These are phyloP conservation scores for Seira sanloemensis DNA, from an alignment of 2,888 invertebrate species.

Conservation along the genomic window DNA sequence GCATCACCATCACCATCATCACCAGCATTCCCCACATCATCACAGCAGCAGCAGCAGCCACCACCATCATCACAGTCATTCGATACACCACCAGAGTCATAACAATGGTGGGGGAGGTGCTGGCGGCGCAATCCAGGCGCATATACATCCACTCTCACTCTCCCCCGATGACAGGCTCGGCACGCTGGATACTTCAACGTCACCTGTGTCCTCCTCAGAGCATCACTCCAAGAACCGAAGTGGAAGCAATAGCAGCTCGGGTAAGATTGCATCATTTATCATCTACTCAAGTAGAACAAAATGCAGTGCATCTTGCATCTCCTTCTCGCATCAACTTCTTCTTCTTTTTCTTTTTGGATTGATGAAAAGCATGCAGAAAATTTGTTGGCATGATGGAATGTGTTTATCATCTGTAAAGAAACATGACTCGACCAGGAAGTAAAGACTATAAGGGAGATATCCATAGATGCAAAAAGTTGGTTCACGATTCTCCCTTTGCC, in stretches of 20 bases:
- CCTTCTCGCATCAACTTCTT: too few relatives aligned
- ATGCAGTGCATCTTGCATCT: too few relatives aligned
- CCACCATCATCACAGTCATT: conserved; percentile 32
- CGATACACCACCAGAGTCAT: conserved; percentile 12
- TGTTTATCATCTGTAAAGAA: too few relatives aligned
- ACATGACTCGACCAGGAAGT: conserved; percentile 46
- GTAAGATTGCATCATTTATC: conserved; percentile 34
- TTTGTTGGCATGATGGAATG: conserved; percentile 10
- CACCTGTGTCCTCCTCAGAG: conserved; percentile 65
- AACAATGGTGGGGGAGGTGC: conserved; percentile 20
- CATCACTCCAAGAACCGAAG: conserved; percentile 58
- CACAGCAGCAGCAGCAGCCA: conserved; percentile 9
- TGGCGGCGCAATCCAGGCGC: conserved; percentile 5
- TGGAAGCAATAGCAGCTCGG: conserved; percentile 52
- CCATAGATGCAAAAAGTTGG: conserved; percentile 13
- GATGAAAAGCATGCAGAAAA: not conserved
- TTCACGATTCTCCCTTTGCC: too few relatives aligned
- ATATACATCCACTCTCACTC: conserved; percentile 39
- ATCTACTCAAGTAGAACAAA: conserved; percentile 28
- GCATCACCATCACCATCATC: conserved; percentile 64
- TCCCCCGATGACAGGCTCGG: conserved; percentile 64
- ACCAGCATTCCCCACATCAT: conserved; percentile 54
- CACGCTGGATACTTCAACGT: conserved; percentile 58
- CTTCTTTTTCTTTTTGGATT: too few relatives aligned
- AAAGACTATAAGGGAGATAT: too few relatives aligned